These are phyloP conservation scores for Pomacea maculata DNA, from an alignment of 1,140 invertebrate genomes.

Conservation along the genomic window DNA sequence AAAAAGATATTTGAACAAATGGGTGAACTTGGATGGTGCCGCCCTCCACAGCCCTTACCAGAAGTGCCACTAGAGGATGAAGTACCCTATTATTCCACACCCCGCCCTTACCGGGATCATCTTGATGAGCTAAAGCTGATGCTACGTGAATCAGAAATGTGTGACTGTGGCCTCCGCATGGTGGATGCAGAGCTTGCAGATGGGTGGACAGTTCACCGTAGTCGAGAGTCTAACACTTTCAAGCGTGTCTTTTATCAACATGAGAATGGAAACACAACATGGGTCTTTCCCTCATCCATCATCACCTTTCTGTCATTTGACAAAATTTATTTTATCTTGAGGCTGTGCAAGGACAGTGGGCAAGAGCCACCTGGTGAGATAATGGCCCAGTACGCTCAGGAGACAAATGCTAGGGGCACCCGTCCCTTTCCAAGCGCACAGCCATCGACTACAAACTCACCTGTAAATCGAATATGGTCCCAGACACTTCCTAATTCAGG, in stretches of 20 bases:
- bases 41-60: conserved; percentile 4
- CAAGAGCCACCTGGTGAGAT: background rate
- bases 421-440: background rate
- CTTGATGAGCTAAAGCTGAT: conserved; percentile 15
- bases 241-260: conserved; percentile 15
- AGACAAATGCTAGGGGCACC: background rate
- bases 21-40: conserved; percentile 9
- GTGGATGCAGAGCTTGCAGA: conserved; percentile 10
- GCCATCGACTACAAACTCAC: background rate
- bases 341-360: background rate
- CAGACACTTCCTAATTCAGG: too few species aligned
- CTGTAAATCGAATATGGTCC: too few species aligned
- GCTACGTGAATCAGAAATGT: conserved; percentile 13
- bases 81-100: conserved; percentile 13
- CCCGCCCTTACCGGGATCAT: conserved; percentile 11
- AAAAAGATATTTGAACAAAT: background rate
- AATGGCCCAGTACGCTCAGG: background rate
- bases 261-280: conserved; percentile 18
- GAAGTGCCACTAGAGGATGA: background rate
- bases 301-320: background rate
- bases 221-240: conserved; percentile 1
- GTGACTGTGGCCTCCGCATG: conserved; percentile 18
- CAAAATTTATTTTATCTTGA: background rate
- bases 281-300: background rate
- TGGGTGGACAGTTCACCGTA: conserved; percentile 18